phyloP scores from a whole-genome alignment of 2,888 invertebrate genomes.

The Idaea aversata region DNA sequence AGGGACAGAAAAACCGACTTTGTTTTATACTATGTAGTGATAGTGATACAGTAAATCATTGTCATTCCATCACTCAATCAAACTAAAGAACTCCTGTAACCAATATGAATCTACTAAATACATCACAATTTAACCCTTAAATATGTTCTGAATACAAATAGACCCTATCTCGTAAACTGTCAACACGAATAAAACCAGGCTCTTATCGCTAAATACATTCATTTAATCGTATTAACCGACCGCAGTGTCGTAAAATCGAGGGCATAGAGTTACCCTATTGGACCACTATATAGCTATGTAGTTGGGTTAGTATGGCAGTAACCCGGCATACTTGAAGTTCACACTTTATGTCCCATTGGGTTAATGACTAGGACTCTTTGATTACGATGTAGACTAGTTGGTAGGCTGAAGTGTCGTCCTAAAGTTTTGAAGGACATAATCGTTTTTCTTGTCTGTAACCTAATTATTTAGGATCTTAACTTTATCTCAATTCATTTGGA shows the following conservation, averaged over 20 bases:
- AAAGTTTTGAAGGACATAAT: background rate
- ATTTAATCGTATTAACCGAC: slow-evolving; percentile 47
- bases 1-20: too few species aligned
- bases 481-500: background rate
- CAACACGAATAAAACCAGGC: slow-evolving; percentile 40
- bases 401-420: background rate
- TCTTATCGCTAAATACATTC: slow-evolving; percentile 50
- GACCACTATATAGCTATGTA: background rate
- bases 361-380: background rate
- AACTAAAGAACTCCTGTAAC: background rate
- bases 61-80: background rate
- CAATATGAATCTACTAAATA: background rate
- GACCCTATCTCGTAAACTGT: slow-evolving; percentile 32
- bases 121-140: background rate
- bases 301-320: background rate
- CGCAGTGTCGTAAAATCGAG: slow-evolving; percentile 47
- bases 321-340: background rate
- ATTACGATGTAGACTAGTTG: background rate
- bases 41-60: background rate
- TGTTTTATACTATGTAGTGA: too few species aligned
- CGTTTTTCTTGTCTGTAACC: background rate
- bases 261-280: slow-evolving; percentile 9
- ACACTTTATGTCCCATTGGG: slow-evolving; percentile 1
- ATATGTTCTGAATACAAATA: slow-evolving; percentile 26
- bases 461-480: background rate